phyloP scores from a whole-genome alignment of 1,140 invertebrate genomes.

The Aphaenogaster ashmeadi region DNA sequence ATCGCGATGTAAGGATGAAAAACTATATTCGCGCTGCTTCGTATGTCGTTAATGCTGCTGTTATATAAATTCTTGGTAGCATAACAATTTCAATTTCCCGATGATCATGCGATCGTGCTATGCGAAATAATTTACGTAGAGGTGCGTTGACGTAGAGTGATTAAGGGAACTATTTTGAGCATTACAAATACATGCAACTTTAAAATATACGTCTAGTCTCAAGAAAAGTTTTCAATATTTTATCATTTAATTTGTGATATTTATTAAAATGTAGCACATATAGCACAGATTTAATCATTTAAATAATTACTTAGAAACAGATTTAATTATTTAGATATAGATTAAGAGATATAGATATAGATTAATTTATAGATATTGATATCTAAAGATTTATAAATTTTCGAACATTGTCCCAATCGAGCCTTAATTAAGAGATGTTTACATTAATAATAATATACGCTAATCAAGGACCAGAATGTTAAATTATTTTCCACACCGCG shows the following conservation, averaged over 20 bases:
- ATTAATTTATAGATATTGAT: neutral
- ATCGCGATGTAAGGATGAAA: neutral
- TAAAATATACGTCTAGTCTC: neutral
- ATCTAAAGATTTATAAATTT: neutral
- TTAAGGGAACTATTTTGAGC: slow-evolving; percentile 26
- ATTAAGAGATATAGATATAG: too few relatives aligned
- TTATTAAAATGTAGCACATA: neutral
- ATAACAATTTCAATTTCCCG: neutral
- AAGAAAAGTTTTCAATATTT: neutral
- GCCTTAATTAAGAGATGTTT: neutral
- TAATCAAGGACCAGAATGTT: slow-evolving; percentile 9
- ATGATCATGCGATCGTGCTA: neutral
- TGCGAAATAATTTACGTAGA: slow-evolving; percentile 21
- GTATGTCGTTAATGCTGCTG: neutral
- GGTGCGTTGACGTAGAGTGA: slow-evolving; percentile 29
- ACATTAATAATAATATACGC: neutral
- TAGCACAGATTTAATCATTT: neutral
- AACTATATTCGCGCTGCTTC: neutral
- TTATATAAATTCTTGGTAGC: slow-evolving; percentile 25
- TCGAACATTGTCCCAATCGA: neutral
- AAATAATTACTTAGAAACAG: neutral
- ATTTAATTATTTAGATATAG: neutral
- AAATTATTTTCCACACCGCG: slow-evolving; percentile 39
- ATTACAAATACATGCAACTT: slow-evolving; percentile 2
- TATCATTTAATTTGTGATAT: slow-evolving; percentile 9